Conservation (phyloP, 2,797 vertebrate genomes). For the Alosa sapidissima region DNA sequence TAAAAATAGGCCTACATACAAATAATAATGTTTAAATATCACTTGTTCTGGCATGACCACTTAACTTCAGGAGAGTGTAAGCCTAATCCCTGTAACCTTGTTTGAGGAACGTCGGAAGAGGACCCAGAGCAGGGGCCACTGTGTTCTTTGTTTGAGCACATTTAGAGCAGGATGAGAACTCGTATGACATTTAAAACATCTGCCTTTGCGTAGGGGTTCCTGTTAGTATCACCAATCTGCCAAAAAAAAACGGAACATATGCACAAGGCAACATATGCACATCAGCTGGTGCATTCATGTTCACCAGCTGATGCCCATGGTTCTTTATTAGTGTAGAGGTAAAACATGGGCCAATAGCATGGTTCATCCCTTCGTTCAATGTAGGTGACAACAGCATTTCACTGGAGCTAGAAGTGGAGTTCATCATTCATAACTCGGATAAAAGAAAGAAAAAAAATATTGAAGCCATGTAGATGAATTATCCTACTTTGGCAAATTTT, state of each 20-base stretch:
- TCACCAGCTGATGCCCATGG: not conserved
- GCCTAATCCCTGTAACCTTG: not conserved
- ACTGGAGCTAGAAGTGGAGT: not conserved
- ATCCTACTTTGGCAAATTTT: not conserved
- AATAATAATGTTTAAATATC: not conserved
- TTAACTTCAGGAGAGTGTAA: not conserved
- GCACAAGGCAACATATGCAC: not conserved
- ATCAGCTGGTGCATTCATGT: not conserved
- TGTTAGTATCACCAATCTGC: conserved; percentile 4
- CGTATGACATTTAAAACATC: not conserved
- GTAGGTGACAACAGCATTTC: not conserved
- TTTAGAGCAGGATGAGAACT: not conserved
- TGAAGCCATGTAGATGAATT: not conserved
- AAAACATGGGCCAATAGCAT: not conserved
- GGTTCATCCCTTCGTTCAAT: not conserved
- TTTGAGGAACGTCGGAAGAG: not conserved
- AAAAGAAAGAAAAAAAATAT: not conserved
- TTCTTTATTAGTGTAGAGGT: not conserved
- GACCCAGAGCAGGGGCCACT: not conserved
- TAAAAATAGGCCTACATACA: not conserved
- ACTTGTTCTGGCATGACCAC: not conserved
- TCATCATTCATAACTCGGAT: not conserved
- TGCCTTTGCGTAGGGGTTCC: conserved; percentile 3
- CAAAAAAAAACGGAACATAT: conserved; percentile 8
- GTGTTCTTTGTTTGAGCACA: not conserved